phyloP scores from a whole-genome alignment of 2,888 invertebrate species.

The Macaria notata region DNA sequence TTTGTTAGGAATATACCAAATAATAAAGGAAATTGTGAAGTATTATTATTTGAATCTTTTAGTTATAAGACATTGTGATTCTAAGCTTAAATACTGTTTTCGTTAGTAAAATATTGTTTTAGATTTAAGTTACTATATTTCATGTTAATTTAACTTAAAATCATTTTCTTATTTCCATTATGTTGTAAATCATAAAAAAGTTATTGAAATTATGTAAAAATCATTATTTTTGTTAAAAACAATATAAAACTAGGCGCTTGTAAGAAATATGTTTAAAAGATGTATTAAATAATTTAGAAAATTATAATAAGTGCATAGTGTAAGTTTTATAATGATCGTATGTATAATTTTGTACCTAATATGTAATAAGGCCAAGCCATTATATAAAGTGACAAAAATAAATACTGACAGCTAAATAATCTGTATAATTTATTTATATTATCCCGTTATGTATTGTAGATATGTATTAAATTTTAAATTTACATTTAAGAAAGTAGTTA shows the following conservation, averaged over 20 bases:
- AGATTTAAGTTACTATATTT: not conserved
- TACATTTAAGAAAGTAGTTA: no score
- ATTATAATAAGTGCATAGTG: constrained; percentile 16
- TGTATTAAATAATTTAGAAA: constrained; percentile 17
- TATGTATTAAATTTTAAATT: no score
- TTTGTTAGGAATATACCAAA: constrained; percentile 24
- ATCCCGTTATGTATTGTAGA: no score
- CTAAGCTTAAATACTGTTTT: constrained; percentile 1
- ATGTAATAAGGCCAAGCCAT: constrained; percentile 32
- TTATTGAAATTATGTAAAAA: no score
- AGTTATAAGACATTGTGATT: constrained; percentile 14
- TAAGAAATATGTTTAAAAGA: no score
- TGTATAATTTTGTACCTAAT: constrained; percentile 30
- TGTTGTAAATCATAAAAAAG: no score
- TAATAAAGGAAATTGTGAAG: constrained; percentile 29
- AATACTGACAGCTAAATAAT: constrained; percentile 14
- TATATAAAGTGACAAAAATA: constrained; percentile 25
- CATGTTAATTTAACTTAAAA: not conserved
- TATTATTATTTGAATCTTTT: constrained; percentile 37
- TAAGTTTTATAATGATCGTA: constrained; percentile 27
- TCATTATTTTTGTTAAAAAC: no score
- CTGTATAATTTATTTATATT: constrained; percentile 3
- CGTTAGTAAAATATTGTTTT: not conserved
- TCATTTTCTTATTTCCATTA: not conserved
- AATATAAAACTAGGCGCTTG: no score